phyloP scores from a whole-genome alignment of 2,888 invertebrate genomes.

The Lysandra bellargus region DNA sequence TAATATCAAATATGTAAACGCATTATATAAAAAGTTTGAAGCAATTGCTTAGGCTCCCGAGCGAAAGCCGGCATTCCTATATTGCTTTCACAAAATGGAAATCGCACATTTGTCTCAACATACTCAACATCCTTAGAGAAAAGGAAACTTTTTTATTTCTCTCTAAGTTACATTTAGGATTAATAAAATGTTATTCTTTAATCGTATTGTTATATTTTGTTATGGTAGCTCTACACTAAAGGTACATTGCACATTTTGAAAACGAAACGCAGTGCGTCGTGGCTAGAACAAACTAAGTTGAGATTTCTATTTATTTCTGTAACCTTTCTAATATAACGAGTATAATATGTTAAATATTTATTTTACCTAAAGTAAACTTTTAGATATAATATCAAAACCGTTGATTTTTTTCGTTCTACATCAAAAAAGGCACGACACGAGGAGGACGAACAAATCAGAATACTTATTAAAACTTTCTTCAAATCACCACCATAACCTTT shows the following conservation, averaged over 20 bases:
- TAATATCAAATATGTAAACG: too few relatives aligned
- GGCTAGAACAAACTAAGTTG: neutral
- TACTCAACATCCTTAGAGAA: neutral
- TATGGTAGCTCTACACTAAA: neutral
- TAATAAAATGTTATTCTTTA: neutral
- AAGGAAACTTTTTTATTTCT: neutral
- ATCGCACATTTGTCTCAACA: constrained; percentile 6
- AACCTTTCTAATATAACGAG: too few relatives aligned
- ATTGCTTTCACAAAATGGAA: constrained; percentile 18
- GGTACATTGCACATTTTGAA: neutral
- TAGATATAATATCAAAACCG: neutral
- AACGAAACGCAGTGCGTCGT: neutral
- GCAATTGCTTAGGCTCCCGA: neutral
- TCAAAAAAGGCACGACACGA: neutral
- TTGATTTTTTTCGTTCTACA: neutral
- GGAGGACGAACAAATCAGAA: neutral
- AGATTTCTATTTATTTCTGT: too few relatives aligned
- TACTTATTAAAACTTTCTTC: constrained; percentile 6
- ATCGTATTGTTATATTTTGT: neutral
- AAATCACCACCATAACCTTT: constrained; percentile 14
- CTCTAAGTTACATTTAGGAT: neutral
- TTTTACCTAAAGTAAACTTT: neutral
- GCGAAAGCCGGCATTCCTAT: neutral
- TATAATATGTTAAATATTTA: too few relatives aligned
- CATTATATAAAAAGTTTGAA: neutral